These are phyloP conservation scores for Myodes glareolus DNA, from an alignment of 2,113 vertebrate species.

Conservation along the genomic window DNA sequence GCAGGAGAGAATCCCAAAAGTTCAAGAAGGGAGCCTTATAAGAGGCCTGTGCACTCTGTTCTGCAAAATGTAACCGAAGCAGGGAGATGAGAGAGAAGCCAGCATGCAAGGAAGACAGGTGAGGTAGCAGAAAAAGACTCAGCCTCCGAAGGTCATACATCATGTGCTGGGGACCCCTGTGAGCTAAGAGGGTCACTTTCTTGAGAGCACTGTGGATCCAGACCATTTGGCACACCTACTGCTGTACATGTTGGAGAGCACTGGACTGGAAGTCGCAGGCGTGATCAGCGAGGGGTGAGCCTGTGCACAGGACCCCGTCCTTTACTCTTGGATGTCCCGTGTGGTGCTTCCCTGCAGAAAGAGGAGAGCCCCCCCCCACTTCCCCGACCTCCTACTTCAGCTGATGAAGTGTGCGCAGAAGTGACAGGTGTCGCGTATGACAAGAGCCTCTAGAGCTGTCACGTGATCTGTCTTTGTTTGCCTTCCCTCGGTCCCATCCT, in stretches of 20 bases:
- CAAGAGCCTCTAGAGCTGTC: not conserved
- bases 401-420: not conserved
- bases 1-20: not conserved
- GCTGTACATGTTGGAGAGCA: not conserved
- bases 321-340: not conserved
- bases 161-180: not conserved
- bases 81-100: not conserved
- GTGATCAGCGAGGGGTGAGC: too few relatives aligned
- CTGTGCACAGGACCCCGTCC: not conserved
- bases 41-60: not conserved
- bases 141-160: not conserved
- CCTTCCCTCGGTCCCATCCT: not conserved
- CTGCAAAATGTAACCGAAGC: accelerated
- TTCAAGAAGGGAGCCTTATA: not conserved
- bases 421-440: not conserved
- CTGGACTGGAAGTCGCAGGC: not conserved
- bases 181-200: not conserved
- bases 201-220: not conserved
- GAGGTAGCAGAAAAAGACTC: not conserved
- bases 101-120: not conserved
- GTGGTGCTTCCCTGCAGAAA: not conserved
- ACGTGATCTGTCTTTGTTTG: not conserved
- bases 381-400: not conserved
- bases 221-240: not conserved
- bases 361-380: too few relatives aligned